Conservation (phyloP, 2,888 invertebrate genomes). For the Gymnosoma rotundatum region DNA sequence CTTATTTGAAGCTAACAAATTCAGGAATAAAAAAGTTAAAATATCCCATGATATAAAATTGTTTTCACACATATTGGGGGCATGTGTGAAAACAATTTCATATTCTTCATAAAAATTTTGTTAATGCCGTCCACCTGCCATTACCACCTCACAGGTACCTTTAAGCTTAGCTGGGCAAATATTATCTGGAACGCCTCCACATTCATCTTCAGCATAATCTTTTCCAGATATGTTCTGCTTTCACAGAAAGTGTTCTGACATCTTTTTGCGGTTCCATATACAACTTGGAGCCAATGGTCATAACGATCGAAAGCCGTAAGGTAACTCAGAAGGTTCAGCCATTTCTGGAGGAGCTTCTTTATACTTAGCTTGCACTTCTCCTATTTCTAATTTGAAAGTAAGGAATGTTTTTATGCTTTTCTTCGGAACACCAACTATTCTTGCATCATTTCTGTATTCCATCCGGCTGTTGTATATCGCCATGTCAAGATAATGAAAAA, state of each 20-base stretch:
- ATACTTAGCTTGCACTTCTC: slow-evolving; percentile 20
- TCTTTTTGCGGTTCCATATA: slow-evolving; percentile 6
- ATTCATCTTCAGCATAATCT: too few species aligned
- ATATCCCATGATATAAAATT: too few species aligned
- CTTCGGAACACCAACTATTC: slow-evolving; percentile 13
- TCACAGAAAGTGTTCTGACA: slow-evolving; percentile 13
- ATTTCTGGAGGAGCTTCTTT: slow-evolving; percentile 21
- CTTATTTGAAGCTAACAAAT: too few species aligned
- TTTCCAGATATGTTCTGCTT: slow-evolving; percentile 33
- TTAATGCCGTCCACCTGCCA: too few species aligned
- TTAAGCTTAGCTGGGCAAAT: too few species aligned
- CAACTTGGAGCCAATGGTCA: slow-evolving; percentile 29
- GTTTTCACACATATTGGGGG: too few species aligned
- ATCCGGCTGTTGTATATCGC: slow-evolving; percentile 59
- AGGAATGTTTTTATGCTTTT: slow-evolving; percentile 28
- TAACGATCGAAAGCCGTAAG: slow-evolving; percentile 23
- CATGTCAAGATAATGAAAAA: slow-evolving; percentile 61
- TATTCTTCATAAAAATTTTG: too few species aligned
- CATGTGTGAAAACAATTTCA: too few species aligned
- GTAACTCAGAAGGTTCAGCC: slow-evolving; percentile 27
- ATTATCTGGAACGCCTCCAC: too few species aligned
- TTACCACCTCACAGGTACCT: too few species aligned
- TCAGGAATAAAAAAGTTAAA: too few species aligned
- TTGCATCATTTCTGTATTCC: slow-evolving; percentile 56
- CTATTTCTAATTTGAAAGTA: slow-evolving; percentile 29